Evolutionary conservation across 2,888 invertebrate species (phyloP).

Genomic region (Spisula solida): DNA sequence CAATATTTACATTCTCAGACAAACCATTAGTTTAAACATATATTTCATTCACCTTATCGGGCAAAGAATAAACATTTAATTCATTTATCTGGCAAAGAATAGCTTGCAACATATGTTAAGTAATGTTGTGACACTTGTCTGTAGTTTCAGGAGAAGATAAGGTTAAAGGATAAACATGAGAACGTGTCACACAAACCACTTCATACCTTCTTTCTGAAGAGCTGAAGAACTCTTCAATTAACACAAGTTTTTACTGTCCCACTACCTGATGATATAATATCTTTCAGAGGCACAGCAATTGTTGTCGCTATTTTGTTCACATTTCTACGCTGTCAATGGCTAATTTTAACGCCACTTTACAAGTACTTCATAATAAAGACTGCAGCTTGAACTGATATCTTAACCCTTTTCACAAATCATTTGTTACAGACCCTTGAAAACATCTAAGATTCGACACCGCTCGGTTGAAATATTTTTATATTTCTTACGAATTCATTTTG

Average conservation of each 20-base stretch:
- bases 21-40: slow-evolving; percentile 3
- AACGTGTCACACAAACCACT: slow-evolving; percentile 14
- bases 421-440: neutral
- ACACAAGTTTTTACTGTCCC: neutral
- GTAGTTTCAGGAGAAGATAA: neutral
- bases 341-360: neutral
- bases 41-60: neutral
- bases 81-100: neutral
- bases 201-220: neutral
- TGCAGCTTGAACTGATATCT: neutral
- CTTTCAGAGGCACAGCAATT: neutral
- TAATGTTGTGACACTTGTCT: neutral
- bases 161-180: slow-evolving; percentile 6
- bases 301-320: slow-evolving; percentile 18
- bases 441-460: neutral
- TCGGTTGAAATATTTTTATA: neutral
- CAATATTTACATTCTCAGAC: neutral
- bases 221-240: slow-evolving; percentile 14
- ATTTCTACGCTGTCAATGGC: neutral
- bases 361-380: neutral
- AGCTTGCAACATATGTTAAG: neutral
- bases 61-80: neutral
- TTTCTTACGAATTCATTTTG: neutral
- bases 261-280: neutral
- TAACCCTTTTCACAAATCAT: slow-evolving; percentile 19